Evolutionary conservation across 2,888 invertebrate species (phyloP), one percentile per base, ranked within the genome.

Genomic region (Strigamia maritima): DNA sequence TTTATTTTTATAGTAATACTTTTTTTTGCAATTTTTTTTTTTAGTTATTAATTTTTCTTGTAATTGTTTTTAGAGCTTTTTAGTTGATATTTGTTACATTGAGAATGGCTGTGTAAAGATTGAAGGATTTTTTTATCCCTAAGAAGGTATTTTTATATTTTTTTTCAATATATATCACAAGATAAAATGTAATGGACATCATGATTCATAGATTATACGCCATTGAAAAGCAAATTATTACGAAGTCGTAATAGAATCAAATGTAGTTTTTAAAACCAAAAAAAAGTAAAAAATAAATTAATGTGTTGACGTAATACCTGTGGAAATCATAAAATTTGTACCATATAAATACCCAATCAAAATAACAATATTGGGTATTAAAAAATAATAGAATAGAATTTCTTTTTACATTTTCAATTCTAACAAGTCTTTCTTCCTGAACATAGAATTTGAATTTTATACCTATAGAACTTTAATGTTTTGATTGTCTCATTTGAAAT

Each of bases 141-240:
- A 60, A 60, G 60, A 60, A 60, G 60, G 60, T 60, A 60, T 60
- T 60, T 60, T 60, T 60, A 60, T 60, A 60, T 60, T 60, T 60
- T 60, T 24, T 60, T 60, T 12, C 24, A 60, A 19, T n/a, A 60
- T 60, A 60, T 60, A 60, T 60, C 60, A 60, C 60, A 60, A 44
- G 44, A 44, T 44, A n/a, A 24, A 60, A 1, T 60, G 19, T 60
- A 60, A 60, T 60, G 22, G 0, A 44, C 44, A 44, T 44, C 24
- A 60, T 60, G 60, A 12, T 60, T 60, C 60, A 24, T 60, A 60
- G 19, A 60, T n/a, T 24, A 19, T 60, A 60, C 22, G 60, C 22
- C 44, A 60, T 49, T 19, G 19, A 49, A 19, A 49, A 49, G 19
- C 16, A 49, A 49, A 49, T n/a, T 6, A 49, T 49, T 49, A 10